Evolutionary conservation across 2,113 vertebrate species (phyloP).

Genomic region (Cebus imitator): DNA sequence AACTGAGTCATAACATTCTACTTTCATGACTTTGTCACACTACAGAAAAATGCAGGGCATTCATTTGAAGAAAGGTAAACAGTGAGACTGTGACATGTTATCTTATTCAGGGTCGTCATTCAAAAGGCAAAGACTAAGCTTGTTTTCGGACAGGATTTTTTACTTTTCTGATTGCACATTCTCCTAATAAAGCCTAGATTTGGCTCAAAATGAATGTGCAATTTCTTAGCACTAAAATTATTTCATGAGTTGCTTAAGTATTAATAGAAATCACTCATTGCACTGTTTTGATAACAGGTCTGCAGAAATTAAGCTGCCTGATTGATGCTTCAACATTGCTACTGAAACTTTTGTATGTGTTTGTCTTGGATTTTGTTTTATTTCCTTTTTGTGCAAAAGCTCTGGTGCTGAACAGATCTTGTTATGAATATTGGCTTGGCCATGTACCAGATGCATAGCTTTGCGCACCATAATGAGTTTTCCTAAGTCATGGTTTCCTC

Average conservation of each 20-base stretch:
- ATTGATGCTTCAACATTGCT: background rate
- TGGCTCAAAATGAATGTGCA: background rate
- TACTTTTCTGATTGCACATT: background rate
- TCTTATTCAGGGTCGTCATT: background rate
- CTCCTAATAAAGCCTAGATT: background rate
- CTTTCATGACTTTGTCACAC: constrained; percentile 58
- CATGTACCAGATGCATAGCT: background rate
- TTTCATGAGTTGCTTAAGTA: background rate
- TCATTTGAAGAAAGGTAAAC: constrained; percentile 9
- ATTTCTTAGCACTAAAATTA: constrained; percentile 2
- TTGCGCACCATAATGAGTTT: constrained; percentile 2
- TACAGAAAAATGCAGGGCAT: constrained; percentile 61
- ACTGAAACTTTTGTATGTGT: background rate
- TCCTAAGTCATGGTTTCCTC: background rate
- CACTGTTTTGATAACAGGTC: background rate
- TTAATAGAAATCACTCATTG: background rate
- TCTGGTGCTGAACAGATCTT: background rate
- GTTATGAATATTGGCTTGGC: background rate
- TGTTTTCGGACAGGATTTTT: background rate
- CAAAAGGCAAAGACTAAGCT: background rate
- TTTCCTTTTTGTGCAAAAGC: background rate
- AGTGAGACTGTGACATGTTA: background rate
- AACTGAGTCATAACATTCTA: constrained; percentile 60
- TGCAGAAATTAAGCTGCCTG: background rate
- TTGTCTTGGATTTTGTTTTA: background rate